phyloP scores from a whole-genome alignment of 2,797 vertebrate genomes.

The Xiphorhynchus erythropygius region DNA sequence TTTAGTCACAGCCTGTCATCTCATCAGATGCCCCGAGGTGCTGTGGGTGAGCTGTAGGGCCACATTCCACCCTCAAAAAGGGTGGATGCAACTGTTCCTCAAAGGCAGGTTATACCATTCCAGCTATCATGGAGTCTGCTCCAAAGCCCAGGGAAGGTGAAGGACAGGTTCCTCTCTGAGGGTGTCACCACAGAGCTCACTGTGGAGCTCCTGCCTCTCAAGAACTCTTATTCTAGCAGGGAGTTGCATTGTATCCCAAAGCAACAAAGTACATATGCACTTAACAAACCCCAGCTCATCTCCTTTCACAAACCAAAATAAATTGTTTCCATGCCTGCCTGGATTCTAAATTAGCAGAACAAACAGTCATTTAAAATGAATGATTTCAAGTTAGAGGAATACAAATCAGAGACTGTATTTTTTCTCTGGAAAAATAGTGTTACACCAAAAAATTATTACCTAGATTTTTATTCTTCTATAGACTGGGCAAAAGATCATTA shows the following conservation, averaged over 20 bases:
- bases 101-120: not conserved
- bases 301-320: conserved; percentile 32
- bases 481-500: not conserved
- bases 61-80: not conserved
- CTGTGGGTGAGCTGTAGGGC: not conserved
- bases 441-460: not conserved
- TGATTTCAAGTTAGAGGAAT: conserved; percentile 51
- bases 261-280: not conserved
- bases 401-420: conserved; percentile 23
- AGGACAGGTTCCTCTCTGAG: not conserved
- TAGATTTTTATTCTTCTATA: not conserved
- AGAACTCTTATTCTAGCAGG: not conserved
- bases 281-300: conserved; percentile 8
- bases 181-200: not conserved
- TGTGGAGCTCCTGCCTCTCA: not conserved
- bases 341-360: conserved; percentile 50
- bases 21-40: not conserved
- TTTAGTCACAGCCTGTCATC: not conserved
- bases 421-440: not conserved
- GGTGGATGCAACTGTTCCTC: not conserved
- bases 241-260: not conserved
- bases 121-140: not conserved
- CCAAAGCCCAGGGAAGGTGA: not conserved
- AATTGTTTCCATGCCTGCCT: conserved; percentile 48
- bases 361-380: conserved; percentile 59